Evolutionary conservation across 2,888 invertebrate species (phyloP).

Genomic region (Callyntrura guangdongensis): DNA sequence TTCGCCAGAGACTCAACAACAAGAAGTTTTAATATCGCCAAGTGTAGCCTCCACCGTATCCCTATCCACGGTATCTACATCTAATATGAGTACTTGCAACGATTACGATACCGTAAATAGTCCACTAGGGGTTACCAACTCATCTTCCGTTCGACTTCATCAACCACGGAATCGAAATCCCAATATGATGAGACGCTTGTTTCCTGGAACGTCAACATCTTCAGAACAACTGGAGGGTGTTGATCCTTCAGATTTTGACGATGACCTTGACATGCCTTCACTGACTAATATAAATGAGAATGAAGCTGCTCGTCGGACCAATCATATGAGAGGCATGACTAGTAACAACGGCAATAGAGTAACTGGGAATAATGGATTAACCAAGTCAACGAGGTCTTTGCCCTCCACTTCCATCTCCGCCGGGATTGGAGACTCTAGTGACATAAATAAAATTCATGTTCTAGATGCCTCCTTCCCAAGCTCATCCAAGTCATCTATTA

Average conservation of each 20-base stretch:
- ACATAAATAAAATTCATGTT: constrained; percentile 75
- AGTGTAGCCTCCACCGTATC: constrained; percentile 75
- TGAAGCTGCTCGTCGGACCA: constrained; percentile 27
- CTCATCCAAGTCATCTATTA: constrained; percentile 68
- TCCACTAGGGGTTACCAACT: constrained; percentile 52
- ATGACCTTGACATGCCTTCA: constrained; percentile 75
- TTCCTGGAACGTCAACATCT: constrained; percentile 49
- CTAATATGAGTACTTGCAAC: constrained; percentile 69
- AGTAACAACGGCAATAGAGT: constrained; percentile 9
- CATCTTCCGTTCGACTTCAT: constrained; percentile 35
- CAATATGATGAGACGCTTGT: constrained; percentile 47
- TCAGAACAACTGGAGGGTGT: constrained; percentile 63
- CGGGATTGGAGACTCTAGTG: constrained; percentile 9
- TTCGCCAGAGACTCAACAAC: constrained; percentile 61
- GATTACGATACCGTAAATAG: constrained; percentile 71
- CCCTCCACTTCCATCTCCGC: constrained; percentile 55
- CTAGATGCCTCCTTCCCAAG: constrained; percentile 68
- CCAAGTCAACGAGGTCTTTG: constrained; percentile 71
- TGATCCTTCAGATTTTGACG: constrained; percentile 75
- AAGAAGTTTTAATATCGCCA: constrained; percentile 71
- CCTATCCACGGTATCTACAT: constrained; percentile 72
- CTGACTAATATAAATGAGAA: constrained; percentile 68
- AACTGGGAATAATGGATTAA: constrained; percentile 61
- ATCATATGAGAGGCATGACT: constrained; percentile 38
- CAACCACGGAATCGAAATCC: constrained; percentile 43